Evolutionary conservation across 1,140 invertebrate species (phyloP), one percentile per base, ranked within the genome.

Genomic region (roundworm (Caenorhabditis elegans)): DNA sequence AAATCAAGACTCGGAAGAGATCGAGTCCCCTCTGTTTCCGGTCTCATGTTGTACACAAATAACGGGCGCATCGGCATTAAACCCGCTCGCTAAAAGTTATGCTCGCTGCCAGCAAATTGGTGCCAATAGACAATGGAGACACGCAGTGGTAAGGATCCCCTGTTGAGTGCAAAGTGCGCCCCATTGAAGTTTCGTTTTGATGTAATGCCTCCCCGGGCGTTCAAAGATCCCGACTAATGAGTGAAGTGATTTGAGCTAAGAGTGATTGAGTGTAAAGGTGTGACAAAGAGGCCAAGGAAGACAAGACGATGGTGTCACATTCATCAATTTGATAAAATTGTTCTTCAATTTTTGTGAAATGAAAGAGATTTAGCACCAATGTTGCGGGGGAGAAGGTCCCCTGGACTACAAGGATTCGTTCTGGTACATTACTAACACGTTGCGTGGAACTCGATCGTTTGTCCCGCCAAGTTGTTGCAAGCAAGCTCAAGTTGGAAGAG

Each of bases 351-450:
- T 55, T 79, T 24, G 31, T 70, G n/a, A 36, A 36, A 8, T 79
- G 28, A 79, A 55, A 39, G n/a, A 34, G 17, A 55, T 88, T 82
- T 83, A 89, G 88, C 88, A 90, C 48, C 75, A 90, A 78, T 89
- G 88, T 78, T 89, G 88, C 82, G 87, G 87, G 26, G 88, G 82
- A 13, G 43, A 70, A 15, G 88, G 86, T 1, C 82, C 88, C n/a
- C 65, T 39, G 3, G 89, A 89, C 76, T 89, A 89, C 82, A 70
- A 84, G 17, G 84, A 85, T 26, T 86, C 87, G 10, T 90, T 87
- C 75, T 89, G 88, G 88, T 89, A 89, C 46, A 60, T 88, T 15
- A 90, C 89, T n/a, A 89, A 89, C 75, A 85, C 70, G 2, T 78
- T 86, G 31, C 19, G 89, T n/a, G 88, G 88, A 17, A 90, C 89